phyloP scores from a whole-genome alignment of 2,797 vertebrate species.

The Glyptemys insculpta region DNA sequence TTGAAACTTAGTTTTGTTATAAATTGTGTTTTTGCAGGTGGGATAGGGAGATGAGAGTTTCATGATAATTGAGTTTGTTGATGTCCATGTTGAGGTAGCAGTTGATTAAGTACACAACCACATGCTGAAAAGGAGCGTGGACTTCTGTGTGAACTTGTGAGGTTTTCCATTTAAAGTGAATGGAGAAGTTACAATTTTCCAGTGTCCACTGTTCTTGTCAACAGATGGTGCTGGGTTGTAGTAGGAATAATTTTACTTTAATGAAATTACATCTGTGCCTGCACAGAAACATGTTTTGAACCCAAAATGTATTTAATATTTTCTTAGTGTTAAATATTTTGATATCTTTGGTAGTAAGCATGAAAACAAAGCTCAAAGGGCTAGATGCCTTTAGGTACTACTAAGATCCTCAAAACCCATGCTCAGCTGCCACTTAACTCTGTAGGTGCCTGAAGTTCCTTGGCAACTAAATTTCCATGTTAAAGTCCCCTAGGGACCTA shows the following conservation, averaged over 20 bases:
- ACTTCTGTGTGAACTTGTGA: neutral
- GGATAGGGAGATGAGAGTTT: neutral
- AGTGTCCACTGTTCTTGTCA: neutral
- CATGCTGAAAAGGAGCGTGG: neutral
- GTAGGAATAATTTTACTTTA: neutral
- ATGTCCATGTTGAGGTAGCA: neutral
- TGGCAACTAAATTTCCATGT: neutral
- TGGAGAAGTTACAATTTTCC: neutral
- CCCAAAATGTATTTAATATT: neutral
- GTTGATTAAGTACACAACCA: neutral
- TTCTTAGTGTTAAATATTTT: neutral
- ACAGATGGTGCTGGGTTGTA: slow-evolving; percentile 8
- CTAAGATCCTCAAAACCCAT: neutral
- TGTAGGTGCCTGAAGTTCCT: neutral
- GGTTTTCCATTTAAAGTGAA: neutral
- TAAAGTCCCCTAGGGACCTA: neutral
- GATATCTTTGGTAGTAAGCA: neutral
- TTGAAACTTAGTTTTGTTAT: neutral
- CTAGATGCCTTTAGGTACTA: neutral
- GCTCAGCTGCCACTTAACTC: neutral
- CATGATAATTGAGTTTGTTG: neutral
- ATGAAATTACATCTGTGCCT: neutral
- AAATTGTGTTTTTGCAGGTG: neutral
- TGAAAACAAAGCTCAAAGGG: neutral
- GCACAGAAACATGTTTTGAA: neutral